Base-by-base conservation (phyloP, 2,888 invertebrate genomes). In the Luperina testacea region DNA sequence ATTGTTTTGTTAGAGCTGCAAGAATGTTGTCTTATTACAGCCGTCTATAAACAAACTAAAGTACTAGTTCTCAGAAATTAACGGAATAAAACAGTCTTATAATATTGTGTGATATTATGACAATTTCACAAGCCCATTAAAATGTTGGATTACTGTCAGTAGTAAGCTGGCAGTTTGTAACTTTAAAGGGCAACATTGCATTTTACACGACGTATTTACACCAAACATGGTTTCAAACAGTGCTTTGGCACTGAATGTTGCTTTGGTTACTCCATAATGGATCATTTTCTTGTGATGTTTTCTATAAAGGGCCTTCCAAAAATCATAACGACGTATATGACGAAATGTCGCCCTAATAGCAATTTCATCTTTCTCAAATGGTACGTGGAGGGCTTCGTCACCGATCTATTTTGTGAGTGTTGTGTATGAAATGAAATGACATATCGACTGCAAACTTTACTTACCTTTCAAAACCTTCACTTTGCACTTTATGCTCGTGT, bases 351-450 rank as follows among this genome's bases (percentile, higher is more conserved):
- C 95, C 95, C 94, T 92, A 93, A 94, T 92, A 93, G 95, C 95
- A 95, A 96, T 96, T 96, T 95, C 94, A 96, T 96, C 95, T 96
- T 96, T 94, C 93, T 94, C 94, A 96, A 96, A 96, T 95, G 95
- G 94, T 93, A 92, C 91, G 92, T 89, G 90, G 84, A 91, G 91
- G 93, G 92, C 92, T 94, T 95, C 96, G 96, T 95, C 96, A 96
- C 94, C 94, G 95, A 96, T 96, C 95, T 94, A 96, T 96, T 95
- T 95, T 93, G 94, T 92, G 94, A 95, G 95, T 95, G 95, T 96
- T 94, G 95, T 94, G 95, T 95, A 95, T 95, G 95, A 96, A 96
- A 96, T 96, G 95, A 94, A 95, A 96, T 96, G 95, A 95, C 94
- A 93, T 93, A 93, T 94, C 90, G 90, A 88, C 88, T 92, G 90